Base-by-base conservation (phyloP, 1,140 invertebrate genomes). In the Leguminivora glycinivorella region DNA sequence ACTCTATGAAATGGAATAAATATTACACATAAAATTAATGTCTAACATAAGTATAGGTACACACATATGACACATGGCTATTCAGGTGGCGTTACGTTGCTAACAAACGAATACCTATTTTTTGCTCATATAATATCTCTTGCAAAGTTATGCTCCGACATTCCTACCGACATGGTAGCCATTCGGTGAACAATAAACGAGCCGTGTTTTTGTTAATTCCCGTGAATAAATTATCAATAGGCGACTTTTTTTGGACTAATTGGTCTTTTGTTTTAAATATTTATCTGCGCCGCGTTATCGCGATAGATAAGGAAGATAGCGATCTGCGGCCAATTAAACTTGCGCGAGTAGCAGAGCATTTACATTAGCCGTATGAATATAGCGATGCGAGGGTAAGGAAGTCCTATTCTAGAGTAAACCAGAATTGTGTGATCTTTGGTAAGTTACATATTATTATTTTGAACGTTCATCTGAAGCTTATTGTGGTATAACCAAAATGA, bases 201-300 rank as follows among this genome's bases (percentile, higher is more conserved):
- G 17, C 47, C 17, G 19, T 52, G 47, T 52, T 52, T 47, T 52
- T 52, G 47, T 52, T 52, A 52, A 52, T 52, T 52, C 7, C 47
- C 47, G 47, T 52, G 19, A 52, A 52, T 52, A 52, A 52, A 22
- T 52, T 52, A 52, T 52, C 19, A 52, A 52, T 52, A 52, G 47
- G 17, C 17, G 47, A 52, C 47, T 52, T 29, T 17, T 63, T 63
- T 63, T 63, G 7, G 26, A 63, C 58, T 63, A 63, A 63, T 63
- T 63, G 58, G 25, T 63, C 58, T 63, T 63, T 63, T 63, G 58
- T 63, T 63, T 29, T 63, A 63, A 63, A 63, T 63, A 29, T 63
- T 29, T 63, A 29, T 63, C 25, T 52, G 10, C 58, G 1, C 26
- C 29, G 25, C 25, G 58, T 34, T 63, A 63, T 63, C 58, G n/a